Evolutionary conservation across 2,113 vertebrate species (phyloP), one percentile per base, ranked within the genome.

Genomic region (Ammodytes dubius): DNA sequence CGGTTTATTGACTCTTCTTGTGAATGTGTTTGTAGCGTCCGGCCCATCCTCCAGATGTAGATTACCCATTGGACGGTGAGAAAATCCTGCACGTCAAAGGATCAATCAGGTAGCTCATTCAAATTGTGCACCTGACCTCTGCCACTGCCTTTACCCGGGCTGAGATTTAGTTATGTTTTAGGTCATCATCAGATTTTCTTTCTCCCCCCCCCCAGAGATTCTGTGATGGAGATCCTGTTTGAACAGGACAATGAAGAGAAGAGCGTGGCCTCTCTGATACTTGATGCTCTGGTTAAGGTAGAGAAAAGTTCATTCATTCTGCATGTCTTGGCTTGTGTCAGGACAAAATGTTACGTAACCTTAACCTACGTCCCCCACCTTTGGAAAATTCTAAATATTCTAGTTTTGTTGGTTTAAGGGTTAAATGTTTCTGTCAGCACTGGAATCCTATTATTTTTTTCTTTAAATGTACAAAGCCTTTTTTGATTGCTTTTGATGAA

Each of bases 181-280:
- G 27, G 8, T n/a, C 49, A 12, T 72, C 19, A 43, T 47, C 5
- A 27, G 10, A 15, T 15, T 39, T 1, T 57, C 6, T 75, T 54
- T 19, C 0, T 2, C 56, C 39, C 40, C 53, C 10, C 6, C 50
- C 40, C 27, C 89, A 99, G 98, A 89, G 98, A 99, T 92, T 99
- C 98, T 0, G 93, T 99, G 70, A 97, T 97, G 7, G 98, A 99
- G 94, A 96, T 99, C 60, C 92, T 99, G 60, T 99, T 99, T 93
- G 98, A 99, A 57, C 98, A 99, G 93, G 98, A 99, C 90, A 99
- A 99, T 8, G 98, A 99, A 79, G 98, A 99, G 92, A 97, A 98
- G 79, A 99, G 98, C 7, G 95, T 99, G 70, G 98, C 98, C 80
- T 96, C 98, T 17, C 95, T 99, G 88, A 96, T 99, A 77, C 86